Evolutionary conservation across 2,113 vertebrate genomes (phyloP).

Genomic region (Oenanthe oenanthe): DNA sequence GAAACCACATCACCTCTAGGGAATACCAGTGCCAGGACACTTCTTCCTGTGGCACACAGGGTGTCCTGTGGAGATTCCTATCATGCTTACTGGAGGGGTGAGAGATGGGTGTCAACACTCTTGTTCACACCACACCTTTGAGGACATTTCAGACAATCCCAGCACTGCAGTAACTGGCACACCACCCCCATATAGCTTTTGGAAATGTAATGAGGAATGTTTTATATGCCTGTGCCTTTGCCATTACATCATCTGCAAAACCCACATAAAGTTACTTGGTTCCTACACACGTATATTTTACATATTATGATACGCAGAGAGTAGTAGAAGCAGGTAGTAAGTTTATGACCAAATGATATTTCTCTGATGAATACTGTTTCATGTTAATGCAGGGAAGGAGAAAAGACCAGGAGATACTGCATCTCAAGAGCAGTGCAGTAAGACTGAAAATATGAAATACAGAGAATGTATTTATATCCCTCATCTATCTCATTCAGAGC

Average conservation of each 20-base stretch:
- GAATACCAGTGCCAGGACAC: background rate
- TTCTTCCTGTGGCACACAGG: background rate
- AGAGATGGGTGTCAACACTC: background rate
- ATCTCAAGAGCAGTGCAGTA: background rate
- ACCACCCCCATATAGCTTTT: rapidly evolving
- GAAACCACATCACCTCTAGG: background rate
- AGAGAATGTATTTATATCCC: background rate
- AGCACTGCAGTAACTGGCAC: background rate
- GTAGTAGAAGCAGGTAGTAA: background rate
- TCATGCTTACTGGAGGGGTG: background rate
- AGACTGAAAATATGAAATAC: background rate
- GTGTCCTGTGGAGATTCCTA: background rate
- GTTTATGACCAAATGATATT: background rate
- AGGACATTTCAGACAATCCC: background rate
- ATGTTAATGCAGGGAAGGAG: background rate
- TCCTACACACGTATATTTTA: background rate
- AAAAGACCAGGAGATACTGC: background rate
- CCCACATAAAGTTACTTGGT: background rate
- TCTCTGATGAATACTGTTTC: background rate
- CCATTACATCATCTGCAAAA: background rate
- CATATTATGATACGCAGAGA: background rate
- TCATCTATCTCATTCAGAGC: background rate
- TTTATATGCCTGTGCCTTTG: background rate
- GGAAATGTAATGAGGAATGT: background rate
- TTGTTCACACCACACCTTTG: background rate